phyloP scores from a whole-genome alignment of 2,113 vertebrate genomes.

The Halichoerus grypus region DNA sequence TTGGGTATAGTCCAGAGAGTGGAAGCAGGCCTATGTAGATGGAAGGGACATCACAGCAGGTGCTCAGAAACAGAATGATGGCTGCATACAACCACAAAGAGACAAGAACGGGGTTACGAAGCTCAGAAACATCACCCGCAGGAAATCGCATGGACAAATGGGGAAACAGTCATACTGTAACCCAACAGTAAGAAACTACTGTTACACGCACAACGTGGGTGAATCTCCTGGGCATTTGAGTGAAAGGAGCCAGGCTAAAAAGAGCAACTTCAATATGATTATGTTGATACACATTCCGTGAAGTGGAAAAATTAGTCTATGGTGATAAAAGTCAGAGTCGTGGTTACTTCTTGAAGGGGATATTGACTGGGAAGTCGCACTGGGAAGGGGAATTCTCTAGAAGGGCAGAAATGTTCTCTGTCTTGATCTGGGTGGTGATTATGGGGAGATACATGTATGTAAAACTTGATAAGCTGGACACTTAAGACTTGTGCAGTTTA shows the following conservation, averaged over 20 bases:
- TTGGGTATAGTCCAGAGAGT: too few relatives aligned
- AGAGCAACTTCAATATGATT: neutral
- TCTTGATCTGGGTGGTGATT: neutral
- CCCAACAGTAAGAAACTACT: neutral
- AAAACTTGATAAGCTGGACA: neutral
- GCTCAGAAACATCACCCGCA: neutral
- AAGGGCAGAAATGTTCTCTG: neutral
- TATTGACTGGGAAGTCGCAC: neutral
- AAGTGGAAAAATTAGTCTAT: neutral
- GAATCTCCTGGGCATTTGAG: too few relatives aligned
- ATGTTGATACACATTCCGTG: neutral
- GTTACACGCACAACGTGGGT: neutral
- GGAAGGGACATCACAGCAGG: neutral
- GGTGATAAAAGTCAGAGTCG: neutral
- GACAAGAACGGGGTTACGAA: neutral
- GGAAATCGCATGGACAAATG: neutral
- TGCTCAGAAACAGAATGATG: neutral
- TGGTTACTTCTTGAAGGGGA: neutral
- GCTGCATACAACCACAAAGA: neutral
- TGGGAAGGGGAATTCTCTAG: neutral
- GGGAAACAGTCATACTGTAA: neutral
- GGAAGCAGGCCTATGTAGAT: neutral
- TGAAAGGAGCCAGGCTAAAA: neutral
- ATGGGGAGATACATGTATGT: neutral
- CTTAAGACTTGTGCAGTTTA: neutral